Evolutionary conservation across 2,888 invertebrate species (phyloP).

Genomic region (Rotaria macrura): DNA sequence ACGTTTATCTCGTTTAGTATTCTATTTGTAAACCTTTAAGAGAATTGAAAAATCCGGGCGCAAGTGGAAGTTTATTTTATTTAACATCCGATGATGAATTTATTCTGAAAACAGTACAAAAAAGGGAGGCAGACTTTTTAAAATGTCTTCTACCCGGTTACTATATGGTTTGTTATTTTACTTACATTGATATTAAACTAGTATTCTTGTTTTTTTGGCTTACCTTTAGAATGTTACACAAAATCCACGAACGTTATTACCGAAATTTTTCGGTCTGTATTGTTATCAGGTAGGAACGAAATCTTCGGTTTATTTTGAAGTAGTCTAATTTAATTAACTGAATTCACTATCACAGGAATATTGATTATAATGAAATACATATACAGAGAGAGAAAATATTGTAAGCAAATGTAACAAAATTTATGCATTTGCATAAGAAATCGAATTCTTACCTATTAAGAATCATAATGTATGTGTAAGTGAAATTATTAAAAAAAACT

Average conservation of each 20-base stretch:
- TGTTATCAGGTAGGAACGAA: constrained; percentile 62
- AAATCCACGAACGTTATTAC: constrained; percentile 92
- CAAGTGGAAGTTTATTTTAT: constrained; percentile 98
- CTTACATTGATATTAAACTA: background rate
- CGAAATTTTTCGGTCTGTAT: constrained; percentile 97
- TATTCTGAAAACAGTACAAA: constrained; percentile 97
- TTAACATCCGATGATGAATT: constrained; percentile 96
- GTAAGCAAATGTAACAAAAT: background rate
- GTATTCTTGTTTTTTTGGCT: background rate
- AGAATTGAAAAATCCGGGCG: constrained; percentile 94
- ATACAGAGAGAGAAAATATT: background rate
- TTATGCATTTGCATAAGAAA: too few species aligned
- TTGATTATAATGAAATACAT: background rate
- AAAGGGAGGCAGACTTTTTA: constrained; percentile 97
- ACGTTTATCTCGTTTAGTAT: constrained; percentile 60
- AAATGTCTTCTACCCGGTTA: constrained; percentile 94
- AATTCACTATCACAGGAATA: background rate
- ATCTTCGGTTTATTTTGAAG: background rate
- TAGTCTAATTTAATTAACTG: background rate
- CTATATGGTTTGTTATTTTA: constrained; percentile 59
- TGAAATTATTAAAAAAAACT: background rate
- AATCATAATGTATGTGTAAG: background rate
- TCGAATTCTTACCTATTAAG: too few species aligned
- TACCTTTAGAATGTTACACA: constrained; percentile 65
- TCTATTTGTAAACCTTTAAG: constrained; percentile 88